A percentile compares a stretch with the other conserved stretches of the same genome.
phyloP scores from a whole-genome alignment of 1,140 invertebrate species.

The Cotesia chilonis region DNA sequence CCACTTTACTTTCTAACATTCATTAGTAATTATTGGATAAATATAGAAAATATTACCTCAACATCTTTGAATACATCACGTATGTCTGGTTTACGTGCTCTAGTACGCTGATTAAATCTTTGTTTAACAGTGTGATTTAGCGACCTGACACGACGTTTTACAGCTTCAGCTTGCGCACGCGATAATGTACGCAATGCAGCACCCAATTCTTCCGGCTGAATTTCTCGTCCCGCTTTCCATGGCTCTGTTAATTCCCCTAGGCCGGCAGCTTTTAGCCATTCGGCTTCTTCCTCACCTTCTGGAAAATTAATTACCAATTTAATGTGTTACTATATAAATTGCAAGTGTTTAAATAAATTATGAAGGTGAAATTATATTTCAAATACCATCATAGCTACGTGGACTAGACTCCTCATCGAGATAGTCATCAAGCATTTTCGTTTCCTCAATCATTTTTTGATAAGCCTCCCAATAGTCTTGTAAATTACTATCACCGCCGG shows the following conservation, averaged over 20 bases:
- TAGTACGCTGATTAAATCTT: slow-evolving; percentile 70
- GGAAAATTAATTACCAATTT: slow-evolving; percentile 34
- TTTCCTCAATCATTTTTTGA: slow-evolving; percentile 64
- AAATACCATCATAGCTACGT: slow-evolving; percentile 60
- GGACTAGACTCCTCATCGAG: slow-evolving; percentile 65
- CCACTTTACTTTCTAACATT: not conserved
- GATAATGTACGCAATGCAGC: slow-evolving; percentile 69
- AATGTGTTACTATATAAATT: slow-evolving; percentile 19
- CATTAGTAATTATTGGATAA: not conserved
- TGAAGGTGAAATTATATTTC: slow-evolving; percentile 17
- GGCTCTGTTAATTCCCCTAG: slow-evolving; percentile 69
- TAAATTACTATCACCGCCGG: slow-evolving; percentile 58
- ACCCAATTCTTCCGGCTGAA: slow-evolving; percentile 69
- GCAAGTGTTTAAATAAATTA: slow-evolving; percentile 20
- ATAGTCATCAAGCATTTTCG: slow-evolving; percentile 65
- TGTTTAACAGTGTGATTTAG: slow-evolving; percentile 81
- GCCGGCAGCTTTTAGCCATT: slow-evolving; percentile 71
- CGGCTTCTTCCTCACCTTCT: slow-evolving; percentile 71
- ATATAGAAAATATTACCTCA: slow-evolving; percentile 67
- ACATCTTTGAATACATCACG: slow-evolving; percentile 81
- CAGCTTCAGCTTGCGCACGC: slow-evolving; percentile 77
- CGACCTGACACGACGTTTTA: slow-evolving; percentile 76
- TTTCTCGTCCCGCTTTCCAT: slow-evolving; percentile 70
- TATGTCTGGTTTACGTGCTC: slow-evolving; percentile 77
- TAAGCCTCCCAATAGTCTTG: slow-evolving; percentile 68